phyloP scores from a whole-genome alignment of 1,140 invertebrate genomes.

The Saccostrea glomerata region DNA sequence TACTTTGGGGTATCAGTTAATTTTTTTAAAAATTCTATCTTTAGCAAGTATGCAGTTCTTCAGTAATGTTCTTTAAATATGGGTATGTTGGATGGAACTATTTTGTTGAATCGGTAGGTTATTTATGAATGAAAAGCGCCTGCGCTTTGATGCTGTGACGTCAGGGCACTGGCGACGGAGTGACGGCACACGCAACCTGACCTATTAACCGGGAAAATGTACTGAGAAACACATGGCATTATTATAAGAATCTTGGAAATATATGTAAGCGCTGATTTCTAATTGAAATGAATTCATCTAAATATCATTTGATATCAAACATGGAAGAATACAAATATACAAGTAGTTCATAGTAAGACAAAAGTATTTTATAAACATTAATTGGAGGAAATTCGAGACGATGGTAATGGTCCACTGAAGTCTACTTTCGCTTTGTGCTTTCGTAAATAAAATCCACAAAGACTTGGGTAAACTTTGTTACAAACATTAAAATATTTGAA shows the following conservation, averaged over 20 bases:
- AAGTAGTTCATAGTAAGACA: too few species aligned
- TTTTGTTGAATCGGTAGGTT: conserved; percentile 26
- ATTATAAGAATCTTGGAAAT: not conserved
- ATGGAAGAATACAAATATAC: too few species aligned
- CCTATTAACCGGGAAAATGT: conserved; percentile 36
- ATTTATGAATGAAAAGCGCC: conserved; percentile 38
- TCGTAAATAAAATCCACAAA: not conserved
- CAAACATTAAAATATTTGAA: too few species aligned
- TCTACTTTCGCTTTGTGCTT: not conserved
- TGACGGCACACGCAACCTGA: conserved; percentile 35
- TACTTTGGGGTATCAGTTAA: not conserved
- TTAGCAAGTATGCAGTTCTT: not conserved
- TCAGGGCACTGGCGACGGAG: conserved; percentile 64
- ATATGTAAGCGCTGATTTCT: not conserved
- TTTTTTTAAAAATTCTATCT: not conserved
- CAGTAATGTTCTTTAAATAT: not conserved
- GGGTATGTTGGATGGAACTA: not conserved
- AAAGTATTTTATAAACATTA: too few species aligned
- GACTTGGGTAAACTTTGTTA: not conserved
- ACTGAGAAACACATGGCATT: not conserved
- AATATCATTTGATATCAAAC: too few species aligned
- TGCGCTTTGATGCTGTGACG: conserved; percentile 34
- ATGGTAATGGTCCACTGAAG: not conserved
- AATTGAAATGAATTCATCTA: too few species aligned
- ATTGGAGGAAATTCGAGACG: not conserved